Percentiles rank a stretch among this genome's conserved stretches.
Conservation (phyloP, 2,797 vertebrate species). For the Lates japonicus region DNA sequence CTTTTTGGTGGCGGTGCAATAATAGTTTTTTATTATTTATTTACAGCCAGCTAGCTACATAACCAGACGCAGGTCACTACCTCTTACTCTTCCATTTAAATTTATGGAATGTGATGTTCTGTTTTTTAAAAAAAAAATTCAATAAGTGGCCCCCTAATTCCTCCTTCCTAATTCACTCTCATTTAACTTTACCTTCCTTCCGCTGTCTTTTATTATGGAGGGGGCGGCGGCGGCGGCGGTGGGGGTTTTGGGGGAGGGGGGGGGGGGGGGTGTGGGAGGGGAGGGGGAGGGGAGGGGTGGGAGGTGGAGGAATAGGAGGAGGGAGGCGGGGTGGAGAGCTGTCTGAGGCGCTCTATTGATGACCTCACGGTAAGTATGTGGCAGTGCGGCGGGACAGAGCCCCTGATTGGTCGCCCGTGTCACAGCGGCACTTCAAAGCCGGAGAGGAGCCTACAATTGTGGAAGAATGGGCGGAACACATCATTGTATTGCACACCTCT, state of each 20-base stretch:
- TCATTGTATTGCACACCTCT: slow-evolving; percentile 99
- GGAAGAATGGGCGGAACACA: slow-evolving; percentile 99
- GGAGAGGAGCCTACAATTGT: slow-evolving; percentile 98
- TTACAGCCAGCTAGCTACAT: neutral
- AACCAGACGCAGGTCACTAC: slow-evolving; percentile 5
- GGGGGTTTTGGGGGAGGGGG: slow-evolving; percentile 59
- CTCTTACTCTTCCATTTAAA: slow-evolving; percentile 47
- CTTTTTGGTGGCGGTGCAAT: neutral
- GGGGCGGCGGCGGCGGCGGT: slow-evolving; percentile 67
- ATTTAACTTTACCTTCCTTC: slow-evolving; percentile 87
- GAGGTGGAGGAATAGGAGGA: neutral
- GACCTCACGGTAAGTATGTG: slow-evolving; percentile 92
- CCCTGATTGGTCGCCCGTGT: slow-evolving; percentile 95
- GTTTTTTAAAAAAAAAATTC: slow-evolving; percentile 65
- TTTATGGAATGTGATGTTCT: slow-evolving; percentile 78
- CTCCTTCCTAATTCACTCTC: slow-evolving; percentile 83
- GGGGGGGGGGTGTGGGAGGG: slow-evolving; percentile 50
- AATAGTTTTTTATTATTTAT: neutral
- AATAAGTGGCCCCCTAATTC: slow-evolving; percentile 82
- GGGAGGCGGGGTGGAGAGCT: slow-evolving; percentile 70
- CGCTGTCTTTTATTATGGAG: slow-evolving; percentile 84
- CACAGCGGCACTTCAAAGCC: slow-evolving; percentile 99
- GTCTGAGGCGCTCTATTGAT: slow-evolving; percentile 86
- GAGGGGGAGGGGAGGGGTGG: slow-evolving; percentile 64
- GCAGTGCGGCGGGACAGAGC: slow-evolving; percentile 86